A percentile compares a stretch with the other conserved stretches of the same genome.
phyloP scores from a whole-genome alignment of 2,113 vertebrate genomes.

The Lucifuga dentata region DNA sequence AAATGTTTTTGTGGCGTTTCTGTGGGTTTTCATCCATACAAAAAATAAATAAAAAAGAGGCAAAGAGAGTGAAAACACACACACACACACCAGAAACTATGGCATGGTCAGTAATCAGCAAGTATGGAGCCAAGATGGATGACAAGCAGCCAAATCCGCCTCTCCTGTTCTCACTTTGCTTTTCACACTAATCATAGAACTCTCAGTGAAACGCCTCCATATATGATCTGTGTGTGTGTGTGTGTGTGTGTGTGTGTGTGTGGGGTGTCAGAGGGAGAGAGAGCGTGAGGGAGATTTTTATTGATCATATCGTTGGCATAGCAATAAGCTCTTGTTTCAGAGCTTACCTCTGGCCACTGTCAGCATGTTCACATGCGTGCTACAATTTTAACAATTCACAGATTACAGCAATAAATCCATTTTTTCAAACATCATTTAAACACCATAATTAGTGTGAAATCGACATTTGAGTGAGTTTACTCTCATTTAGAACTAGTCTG shows the following conservation, averaged over 20 bases:
- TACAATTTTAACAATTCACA: too few relatives aligned
- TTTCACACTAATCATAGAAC: slow-evolving; percentile 32
- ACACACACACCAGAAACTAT: slow-evolving; percentile 7
- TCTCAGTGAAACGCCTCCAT: slow-evolving; percentile 26
- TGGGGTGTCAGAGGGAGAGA: not conserved
- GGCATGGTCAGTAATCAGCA: slow-evolving; percentile 13
- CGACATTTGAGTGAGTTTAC: too few relatives aligned
- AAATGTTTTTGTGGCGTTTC: too few relatives aligned
- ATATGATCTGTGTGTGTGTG: slow-evolving; percentile 12
- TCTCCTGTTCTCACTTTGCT: slow-evolving; percentile 54
- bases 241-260: not conserved
- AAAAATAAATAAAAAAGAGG: too few relatives aligned
- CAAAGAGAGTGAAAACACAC: too few relatives aligned
- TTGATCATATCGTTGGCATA: slow-evolving; percentile 18
- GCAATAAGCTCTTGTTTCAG: not conserved
- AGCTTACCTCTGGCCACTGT: not conserved
- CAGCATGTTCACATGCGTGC: too few relatives aligned
- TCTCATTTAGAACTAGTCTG: too few relatives aligned
- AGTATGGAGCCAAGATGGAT: slow-evolving; percentile 28
- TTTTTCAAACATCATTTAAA: too few relatives aligned
- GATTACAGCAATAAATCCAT: too few relatives aligned
- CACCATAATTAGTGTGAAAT: too few relatives aligned
- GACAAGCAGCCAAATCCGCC: slow-evolving; percentile 42
- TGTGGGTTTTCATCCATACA: too few relatives aligned
- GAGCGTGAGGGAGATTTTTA: not conserved